Evolutionary conservation across 2,888 invertebrate species (phyloP).

Genomic region (Siphonodentalium dalli): DNA sequence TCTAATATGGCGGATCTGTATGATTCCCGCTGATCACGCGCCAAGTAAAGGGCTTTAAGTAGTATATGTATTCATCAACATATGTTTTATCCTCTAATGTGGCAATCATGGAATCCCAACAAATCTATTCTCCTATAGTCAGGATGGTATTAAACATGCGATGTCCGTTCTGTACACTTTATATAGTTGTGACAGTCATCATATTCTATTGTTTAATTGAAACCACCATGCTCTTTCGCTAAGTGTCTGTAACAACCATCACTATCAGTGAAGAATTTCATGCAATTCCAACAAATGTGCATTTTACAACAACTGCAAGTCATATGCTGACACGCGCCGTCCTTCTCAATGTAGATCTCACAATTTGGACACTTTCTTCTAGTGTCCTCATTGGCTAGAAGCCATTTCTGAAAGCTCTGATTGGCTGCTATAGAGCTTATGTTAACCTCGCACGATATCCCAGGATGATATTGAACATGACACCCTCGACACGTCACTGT

Average conservation of each 20-base stretch:
- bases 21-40: too few relatives aligned
- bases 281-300: constrained; percentile 56
- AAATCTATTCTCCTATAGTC: too few relatives aligned
- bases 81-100: too few relatives aligned
- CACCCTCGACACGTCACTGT: constrained; percentile 45
- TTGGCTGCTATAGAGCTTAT: constrained; percentile 30
- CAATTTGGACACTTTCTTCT: constrained; percentile 52
- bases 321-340: constrained; percentile 54
- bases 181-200: too few relatives aligned
- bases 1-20: too few relatives aligned
- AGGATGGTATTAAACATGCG: too few relatives aligned
- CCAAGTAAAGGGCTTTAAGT: too few relatives aligned
- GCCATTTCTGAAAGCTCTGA: constrained; percentile 33
- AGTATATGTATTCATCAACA: too few relatives aligned
- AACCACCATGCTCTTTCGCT: constrained; percentile 28
- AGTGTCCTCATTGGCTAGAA: constrained; percentile 30
- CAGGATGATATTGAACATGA: constrained; percentile 45
- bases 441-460: constrained; percentile 45
- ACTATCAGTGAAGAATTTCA: constrained; percentile 26
- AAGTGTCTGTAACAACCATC: constrained; percentile 47
- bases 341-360: constrained; percentile 44
- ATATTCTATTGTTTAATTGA: too few relatives aligned
- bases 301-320: constrained; percentile 39
- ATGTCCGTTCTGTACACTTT: too few relatives aligned
- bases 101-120: too few relatives aligned